A percentile compares a stretch with the other conserved stretches of the same genome.
phyloP scores from a whole-genome alignment of 2,797 vertebrate genomes.

The Pseudomugil tenellus region DNA sequence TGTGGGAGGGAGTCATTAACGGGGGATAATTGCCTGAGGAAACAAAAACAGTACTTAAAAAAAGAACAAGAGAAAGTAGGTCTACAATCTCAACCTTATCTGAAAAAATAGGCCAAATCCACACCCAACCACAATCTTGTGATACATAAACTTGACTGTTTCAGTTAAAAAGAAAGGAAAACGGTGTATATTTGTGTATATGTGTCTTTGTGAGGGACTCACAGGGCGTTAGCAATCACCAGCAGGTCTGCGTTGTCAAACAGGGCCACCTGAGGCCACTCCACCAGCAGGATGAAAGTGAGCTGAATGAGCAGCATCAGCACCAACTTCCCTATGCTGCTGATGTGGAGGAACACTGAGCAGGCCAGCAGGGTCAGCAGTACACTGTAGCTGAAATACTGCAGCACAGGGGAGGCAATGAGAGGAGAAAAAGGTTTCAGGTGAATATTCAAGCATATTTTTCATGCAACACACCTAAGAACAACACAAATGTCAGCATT shows the following conservation, averaged over 20 bases:
- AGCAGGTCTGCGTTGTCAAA: slow-evolving; percentile 95
- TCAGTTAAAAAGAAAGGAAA: slow-evolving; percentile 17
- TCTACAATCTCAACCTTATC: slow-evolving; percentile 22
- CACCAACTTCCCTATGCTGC: slow-evolving; percentile 94
- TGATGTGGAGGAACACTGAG: slow-evolving; percentile 98
- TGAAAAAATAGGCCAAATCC: slow-evolving; percentile 38
- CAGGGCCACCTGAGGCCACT: slow-evolving; percentile 89
- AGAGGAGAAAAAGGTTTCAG: slow-evolving; percentile 21
- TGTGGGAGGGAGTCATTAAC: slow-evolving; percentile 64
- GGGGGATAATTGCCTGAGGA: slow-evolving; percentile 52
- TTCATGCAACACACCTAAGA: slow-evolving; percentile 19
- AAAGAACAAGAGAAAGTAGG: slow-evolving; percentile 36
- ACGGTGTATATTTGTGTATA: background rate
- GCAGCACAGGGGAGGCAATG: slow-evolving; percentile 41
- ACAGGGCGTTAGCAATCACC: slow-evolving; percentile 89
- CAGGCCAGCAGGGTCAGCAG: slow-evolving; percentile 96
- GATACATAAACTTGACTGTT: slow-evolving; percentile 22
- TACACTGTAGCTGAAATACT: slow-evolving; percentile 95
- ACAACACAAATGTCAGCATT: background rate
- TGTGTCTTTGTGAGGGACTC: slow-evolving; percentile 69
- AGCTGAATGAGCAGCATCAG: slow-evolving; percentile 91
- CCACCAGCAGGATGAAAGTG: slow-evolving; percentile 89
- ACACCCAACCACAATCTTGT: slow-evolving; percentile 21
- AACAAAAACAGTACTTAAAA: slow-evolving; percentile 31
- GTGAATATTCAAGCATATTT: slow-evolving; percentile 30